phyloP scores from a whole-genome alignment of 2,888 invertebrate species.

The Odiellus spinosus region DNA sequence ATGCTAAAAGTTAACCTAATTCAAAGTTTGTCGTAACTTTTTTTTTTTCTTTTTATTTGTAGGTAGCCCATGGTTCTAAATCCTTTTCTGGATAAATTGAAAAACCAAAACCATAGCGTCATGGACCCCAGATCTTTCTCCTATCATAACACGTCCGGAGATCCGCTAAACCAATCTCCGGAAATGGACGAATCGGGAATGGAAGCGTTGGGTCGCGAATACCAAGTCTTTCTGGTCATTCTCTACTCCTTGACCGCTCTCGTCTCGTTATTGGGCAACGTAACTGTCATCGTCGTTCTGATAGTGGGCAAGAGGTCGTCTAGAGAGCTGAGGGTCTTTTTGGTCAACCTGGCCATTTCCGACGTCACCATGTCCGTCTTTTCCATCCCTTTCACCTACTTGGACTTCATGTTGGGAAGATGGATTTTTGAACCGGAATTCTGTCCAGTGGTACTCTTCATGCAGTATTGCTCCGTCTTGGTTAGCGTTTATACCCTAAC shows the following conservation, averaged over 20 bases:
- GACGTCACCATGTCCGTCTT: conserved; percentile 78
- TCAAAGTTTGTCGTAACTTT: no score
- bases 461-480: conserved; percentile 32
- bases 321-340: conserved; percentile 40
- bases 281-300: conserved; percentile 34
- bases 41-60: no score
- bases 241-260: conserved; percentile 34
- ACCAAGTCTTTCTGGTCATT: conserved; percentile 27
- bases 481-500: conserved; percentile 35
- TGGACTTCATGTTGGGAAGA: conserved; percentile 21
- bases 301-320: conserved; percentile 30
- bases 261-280: conserved; percentile 33
- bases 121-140: no score
- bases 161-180: no score
- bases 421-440: conserved; percentile 37
- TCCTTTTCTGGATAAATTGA: no score
- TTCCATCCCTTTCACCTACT: conserved; percentile 71
- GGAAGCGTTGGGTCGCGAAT: conserved; percentile 12
- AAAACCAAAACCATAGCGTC: no score
- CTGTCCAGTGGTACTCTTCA: conserved; percentile 35
- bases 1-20: no score
- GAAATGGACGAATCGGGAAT: neutral
- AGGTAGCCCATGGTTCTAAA: no score
- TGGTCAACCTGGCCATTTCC: conserved; percentile 64
- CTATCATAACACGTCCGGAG: no score